Percentiles rank a stretch among this genome's conserved stretches.
These are phyloP conservation scores for Andrena bicolor DNA, from an alignment of 2,888 invertebrate genomes.

Conservation along the genomic window DNA sequence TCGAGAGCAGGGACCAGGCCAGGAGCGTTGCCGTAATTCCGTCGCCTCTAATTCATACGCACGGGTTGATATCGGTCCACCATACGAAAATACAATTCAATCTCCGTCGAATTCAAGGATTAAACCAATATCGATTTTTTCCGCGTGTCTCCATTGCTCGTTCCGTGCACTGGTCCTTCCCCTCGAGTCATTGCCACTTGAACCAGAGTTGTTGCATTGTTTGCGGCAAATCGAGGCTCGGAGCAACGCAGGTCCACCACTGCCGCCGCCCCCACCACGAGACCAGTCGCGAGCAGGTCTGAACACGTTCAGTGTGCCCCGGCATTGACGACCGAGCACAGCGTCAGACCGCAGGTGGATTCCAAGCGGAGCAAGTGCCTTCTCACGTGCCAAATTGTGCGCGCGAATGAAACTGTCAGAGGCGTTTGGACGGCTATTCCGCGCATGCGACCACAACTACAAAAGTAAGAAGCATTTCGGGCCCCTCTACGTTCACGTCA, in stretches of 20 bases:
- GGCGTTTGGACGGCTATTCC: constrained; percentile 13
- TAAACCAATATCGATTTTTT: constrained; percentile 16
- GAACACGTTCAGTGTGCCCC: constrained; percentile 74
- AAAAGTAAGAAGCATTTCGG: constrained; percentile 12
- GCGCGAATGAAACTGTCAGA: constrained; percentile 54
- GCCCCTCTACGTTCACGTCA: background rate
- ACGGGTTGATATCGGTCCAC: background rate
- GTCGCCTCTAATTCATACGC: too few species aligned
- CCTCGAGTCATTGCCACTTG: background rate
- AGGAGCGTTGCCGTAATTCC: too few species aligned
- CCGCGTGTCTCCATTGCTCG: background rate
- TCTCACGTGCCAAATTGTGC: constrained; percentile 16
- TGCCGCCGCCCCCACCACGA: constrained; percentile 64
- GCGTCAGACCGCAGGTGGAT: constrained; percentile 48
- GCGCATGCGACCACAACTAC: constrained; percentile 25
- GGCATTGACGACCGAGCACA: constrained; percentile 53
- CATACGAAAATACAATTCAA: background rate
- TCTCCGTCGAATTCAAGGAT: background rate
- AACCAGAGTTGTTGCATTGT: constrained; percentile 21
- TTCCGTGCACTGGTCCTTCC: background rate
- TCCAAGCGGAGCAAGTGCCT: constrained; percentile 19
- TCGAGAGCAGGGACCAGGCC: too few species aligned
- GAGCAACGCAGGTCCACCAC: constrained; percentile 28
- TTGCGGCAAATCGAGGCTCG: background rate
- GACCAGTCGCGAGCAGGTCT: constrained; percentile 63